These are phyloP conservation scores for Papilio polytes DNA, from an alignment of 1,140 invertebrate species.

Conservation along the genomic window DNA sequence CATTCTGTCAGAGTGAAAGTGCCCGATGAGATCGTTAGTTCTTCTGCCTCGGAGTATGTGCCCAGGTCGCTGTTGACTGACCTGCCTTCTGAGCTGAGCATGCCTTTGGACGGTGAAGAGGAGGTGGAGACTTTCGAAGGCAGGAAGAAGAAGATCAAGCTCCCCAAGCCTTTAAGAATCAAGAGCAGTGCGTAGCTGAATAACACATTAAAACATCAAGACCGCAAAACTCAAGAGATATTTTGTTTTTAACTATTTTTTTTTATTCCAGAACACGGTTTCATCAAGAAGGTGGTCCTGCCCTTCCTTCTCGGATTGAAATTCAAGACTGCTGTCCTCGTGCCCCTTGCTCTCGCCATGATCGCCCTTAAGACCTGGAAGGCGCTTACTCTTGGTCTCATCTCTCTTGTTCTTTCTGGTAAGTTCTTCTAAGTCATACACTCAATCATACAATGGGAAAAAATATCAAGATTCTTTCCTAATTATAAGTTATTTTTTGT, in stretches of 20 bases:
- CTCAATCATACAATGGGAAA: background rate
- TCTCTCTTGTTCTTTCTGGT: slow-evolving; percentile 90
- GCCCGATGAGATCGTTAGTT: slow-evolving; percentile 84
- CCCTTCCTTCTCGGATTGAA: slow-evolving; percentile 93
- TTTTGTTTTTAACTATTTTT: slow-evolving; percentile 39
- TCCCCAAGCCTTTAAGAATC: slow-evolving; percentile 77
- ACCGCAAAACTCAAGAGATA: too few relatives aligned
- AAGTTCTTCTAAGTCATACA: slow-evolving; percentile 39
- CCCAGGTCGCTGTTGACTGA: slow-evolving; percentile 87
- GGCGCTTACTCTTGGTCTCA: slow-evolving; percentile 91
- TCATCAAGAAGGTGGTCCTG: slow-evolving; percentile 92
- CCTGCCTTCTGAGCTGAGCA: slow-evolving; percentile 86
- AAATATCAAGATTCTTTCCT: background rate
- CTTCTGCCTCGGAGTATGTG: slow-evolving; percentile 85
- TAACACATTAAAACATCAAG: slow-evolving; percentile 37
- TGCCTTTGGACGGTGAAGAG: slow-evolving; percentile 87
- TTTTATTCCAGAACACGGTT: slow-evolving; percentile 87
- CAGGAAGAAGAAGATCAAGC: slow-evolving; percentile 81
- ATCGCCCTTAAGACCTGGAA: slow-evolving; percentile 95
- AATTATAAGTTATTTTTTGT: background rate
- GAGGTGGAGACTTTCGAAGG: slow-evolving; percentile 85
- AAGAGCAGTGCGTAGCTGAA: slow-evolving; percentile 72
- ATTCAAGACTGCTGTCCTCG: slow-evolving; percentile 92
- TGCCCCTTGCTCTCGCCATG: slow-evolving; percentile 90
- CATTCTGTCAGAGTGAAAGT: slow-evolving; percentile 87